Conservation (phyloP, 2,888 invertebrate genomes). For the Sarcophaga subvicina region DNA sequence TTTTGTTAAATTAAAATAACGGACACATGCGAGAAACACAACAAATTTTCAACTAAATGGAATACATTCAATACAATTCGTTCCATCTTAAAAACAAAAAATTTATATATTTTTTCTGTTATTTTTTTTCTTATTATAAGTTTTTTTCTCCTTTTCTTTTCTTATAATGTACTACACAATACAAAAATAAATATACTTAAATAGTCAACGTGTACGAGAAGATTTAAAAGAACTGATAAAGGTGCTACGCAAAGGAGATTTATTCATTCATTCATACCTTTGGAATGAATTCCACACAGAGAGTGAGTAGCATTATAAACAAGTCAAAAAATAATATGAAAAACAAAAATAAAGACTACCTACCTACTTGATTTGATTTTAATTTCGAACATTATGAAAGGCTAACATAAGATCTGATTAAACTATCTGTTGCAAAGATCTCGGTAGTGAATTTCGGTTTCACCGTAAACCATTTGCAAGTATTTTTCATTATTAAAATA, state of each 20-base stretch:
- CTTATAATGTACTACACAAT: constrained; percentile 13
- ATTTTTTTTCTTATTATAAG: constrained; percentile 6
- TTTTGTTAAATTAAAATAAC: constrained; percentile 51
- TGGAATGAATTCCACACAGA: no score
- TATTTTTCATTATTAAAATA: no score
- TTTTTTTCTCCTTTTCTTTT: background rate
- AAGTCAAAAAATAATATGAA: no score
- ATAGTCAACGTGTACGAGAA: constrained; percentile 8
- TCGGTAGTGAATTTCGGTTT: no score
- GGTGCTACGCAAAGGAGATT: background rate
- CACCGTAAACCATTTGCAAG: no score
- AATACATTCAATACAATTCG: constrained; percentile 51
- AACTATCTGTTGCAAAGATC: no score
- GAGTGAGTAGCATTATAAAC: no score
- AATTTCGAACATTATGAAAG: no score
- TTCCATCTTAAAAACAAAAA: constrained; percentile 53
- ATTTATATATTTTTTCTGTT: constrained; percentile 26
- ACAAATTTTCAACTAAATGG: constrained; percentile 67
- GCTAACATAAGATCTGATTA: no score
- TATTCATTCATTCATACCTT: no score
- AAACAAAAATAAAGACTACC: no score
- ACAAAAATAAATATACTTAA: constrained; percentile 27
- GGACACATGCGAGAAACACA: constrained; percentile 64
- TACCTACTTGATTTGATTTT: no score
- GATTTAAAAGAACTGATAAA: background rate